Evolutionary conservation across 2,797 vertebrate genomes (phyloP).

Genomic region (Halcyon chelicuti): DNA sequence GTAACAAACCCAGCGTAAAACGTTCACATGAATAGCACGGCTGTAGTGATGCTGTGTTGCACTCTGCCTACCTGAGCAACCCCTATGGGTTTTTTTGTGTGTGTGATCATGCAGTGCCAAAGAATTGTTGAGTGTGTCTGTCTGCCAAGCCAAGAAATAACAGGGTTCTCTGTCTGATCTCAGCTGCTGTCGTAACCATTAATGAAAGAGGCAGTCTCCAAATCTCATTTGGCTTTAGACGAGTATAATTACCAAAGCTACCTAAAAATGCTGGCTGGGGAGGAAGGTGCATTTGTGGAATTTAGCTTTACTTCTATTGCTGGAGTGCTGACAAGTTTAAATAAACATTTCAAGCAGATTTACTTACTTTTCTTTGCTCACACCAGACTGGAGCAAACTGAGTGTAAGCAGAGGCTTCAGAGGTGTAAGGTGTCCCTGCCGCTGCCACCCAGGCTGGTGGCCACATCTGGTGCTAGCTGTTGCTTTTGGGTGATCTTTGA

Average conservation of each 20-base stretch:
- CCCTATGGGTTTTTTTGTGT: not conserved
- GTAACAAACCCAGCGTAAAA: not conserved
- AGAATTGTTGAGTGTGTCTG: not conserved
- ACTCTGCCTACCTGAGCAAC: not conserved
- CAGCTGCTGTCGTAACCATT: not conserved
- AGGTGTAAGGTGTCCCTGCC: rapidly evolving
- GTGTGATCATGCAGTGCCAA: not conserved
- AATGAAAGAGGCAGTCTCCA: constrained; percentile 14
- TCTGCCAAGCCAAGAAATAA: not conserved
- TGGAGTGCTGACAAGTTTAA: not conserved
- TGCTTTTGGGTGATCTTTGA: not conserved
- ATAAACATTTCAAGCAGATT: not conserved
- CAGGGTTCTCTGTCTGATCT: not conserved
- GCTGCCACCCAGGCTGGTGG: not conserved
- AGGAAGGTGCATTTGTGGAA: not conserved
- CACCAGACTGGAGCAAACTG: not conserved
- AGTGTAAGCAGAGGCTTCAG: not conserved
- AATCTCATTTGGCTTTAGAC: constrained; percentile 3
- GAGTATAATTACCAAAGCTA: not conserved
- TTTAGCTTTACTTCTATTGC: not conserved
- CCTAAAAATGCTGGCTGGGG: not conserved
- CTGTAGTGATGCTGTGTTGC: not conserved
- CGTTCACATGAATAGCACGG: not conserved
- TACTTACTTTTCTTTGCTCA: not conserved
- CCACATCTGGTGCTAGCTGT: not conserved